phyloP scores from a whole-genome alignment of 2,888 invertebrate species.

The Fragum sueziense region DNA sequence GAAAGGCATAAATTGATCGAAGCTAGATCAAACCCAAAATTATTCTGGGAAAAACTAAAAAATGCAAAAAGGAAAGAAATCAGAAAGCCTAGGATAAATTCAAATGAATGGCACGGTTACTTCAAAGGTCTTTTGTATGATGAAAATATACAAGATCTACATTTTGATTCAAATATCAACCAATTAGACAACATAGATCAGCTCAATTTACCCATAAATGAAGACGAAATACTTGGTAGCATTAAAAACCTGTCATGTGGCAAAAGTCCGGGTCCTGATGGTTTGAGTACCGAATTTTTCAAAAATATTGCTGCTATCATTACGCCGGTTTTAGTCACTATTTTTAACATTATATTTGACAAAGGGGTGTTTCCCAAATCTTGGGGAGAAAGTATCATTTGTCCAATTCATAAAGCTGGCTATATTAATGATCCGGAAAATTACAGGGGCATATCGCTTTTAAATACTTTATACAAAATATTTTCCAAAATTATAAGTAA shows the following conservation, averaged over 20 bases:
- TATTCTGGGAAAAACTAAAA: not conserved
- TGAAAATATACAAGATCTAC: not conserved
- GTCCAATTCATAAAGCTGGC: constrained; percentile 13
- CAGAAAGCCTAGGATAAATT: not conserved
- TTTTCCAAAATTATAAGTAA: constrained; percentile 11
- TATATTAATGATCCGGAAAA: not conserved
- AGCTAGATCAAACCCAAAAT: not conserved
- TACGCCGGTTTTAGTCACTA: not conserved
- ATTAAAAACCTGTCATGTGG: not conserved
- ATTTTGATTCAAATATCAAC: not conserved
- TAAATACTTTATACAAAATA: constrained; percentile 18
- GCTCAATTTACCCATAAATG: not conserved
- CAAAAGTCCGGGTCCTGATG: not conserved
- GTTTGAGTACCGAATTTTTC: not conserved
- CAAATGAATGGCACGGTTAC: not conserved
- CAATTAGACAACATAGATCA: not conserved
- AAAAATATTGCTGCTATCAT: not conserved
- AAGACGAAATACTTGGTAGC: not conserved
- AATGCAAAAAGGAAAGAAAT: not conserved
- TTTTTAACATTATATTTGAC: constrained; percentile 8
- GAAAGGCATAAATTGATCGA: not conserved
- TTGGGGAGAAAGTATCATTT: constrained; percentile 14
- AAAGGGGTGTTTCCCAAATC: constrained; percentile 6
- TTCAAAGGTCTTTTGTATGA: not conserved
- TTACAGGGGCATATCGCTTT: constrained; percentile 5